Percentiles rank a stretch among this genome's conserved stretches.
These are phyloP conservation scores for Piezodorus guildinii DNA, from an alignment of 1,140 invertebrate genomes.

Conservation along the genomic window DNA sequence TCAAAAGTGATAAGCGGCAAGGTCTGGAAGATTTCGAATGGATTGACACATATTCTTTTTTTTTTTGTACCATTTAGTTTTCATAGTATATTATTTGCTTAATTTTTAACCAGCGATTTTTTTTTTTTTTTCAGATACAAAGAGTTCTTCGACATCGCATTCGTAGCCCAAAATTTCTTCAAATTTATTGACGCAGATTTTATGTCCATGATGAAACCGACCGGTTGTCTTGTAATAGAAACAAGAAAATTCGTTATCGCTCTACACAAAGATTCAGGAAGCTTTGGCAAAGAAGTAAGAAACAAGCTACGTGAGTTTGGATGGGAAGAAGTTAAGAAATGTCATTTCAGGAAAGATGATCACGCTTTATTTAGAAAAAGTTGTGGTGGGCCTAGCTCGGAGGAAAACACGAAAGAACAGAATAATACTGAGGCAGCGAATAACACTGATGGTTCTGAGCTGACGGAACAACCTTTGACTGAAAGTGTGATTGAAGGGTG, in stretches of 20 bases:
- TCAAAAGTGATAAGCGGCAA: no score
- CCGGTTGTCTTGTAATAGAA: neutral
- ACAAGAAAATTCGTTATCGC: neutral
- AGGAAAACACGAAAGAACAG: no score
- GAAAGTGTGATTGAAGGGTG: no score
- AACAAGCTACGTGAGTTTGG: neutral
- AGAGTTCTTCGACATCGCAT: neutral
- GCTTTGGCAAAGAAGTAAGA: neutral
- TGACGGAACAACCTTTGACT: no score
- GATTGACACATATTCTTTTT: no score
- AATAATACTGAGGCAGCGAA: no score
- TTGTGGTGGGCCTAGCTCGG: no score
- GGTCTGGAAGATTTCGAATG: no score
- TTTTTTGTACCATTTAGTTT: no score
- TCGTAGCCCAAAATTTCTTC: neutral
- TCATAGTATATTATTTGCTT: no score
- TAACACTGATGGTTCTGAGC: no score
- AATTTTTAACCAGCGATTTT: no score
- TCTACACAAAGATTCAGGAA: neutral
- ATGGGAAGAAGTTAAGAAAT: neutral
- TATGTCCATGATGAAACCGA: neutral
- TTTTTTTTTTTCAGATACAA: neutral
- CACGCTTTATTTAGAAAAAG: neutral
- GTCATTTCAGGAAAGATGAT: neutral
- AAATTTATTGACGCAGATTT: neutral